These are phyloP conservation scores for Xenopus tropicalis DNA, from an alignment of 2,113 vertebrate genomes.

Conservation along the genomic window DNA sequence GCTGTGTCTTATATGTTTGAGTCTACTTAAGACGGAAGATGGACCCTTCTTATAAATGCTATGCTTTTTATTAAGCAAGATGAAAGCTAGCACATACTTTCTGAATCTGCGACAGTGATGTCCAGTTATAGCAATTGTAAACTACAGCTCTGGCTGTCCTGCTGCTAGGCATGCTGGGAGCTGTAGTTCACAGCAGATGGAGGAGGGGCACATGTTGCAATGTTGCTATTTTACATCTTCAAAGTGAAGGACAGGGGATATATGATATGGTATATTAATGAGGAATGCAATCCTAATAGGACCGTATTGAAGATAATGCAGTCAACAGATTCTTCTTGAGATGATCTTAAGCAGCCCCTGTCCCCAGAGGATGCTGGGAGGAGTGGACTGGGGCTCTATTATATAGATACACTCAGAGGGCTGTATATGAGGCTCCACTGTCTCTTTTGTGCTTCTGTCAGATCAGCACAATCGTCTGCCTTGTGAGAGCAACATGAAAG, in stretches of 20 bases:
- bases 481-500: conserved; percentile 41
- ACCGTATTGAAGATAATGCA: conserved; percentile 4
- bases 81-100: too few species aligned
- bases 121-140: too few species aligned
- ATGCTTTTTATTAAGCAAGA: too few species aligned
- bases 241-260: neutral
- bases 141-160: too few species aligned
- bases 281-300: neutral
- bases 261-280: neutral
- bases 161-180: too few species aligned
- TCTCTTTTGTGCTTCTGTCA: conserved; percentile 19
- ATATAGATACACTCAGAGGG: conserved; percentile 11
- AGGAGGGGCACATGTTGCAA: too few species aligned
- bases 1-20: too few species aligned
- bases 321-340: neutral
- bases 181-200: too few species aligned
- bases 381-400: conserved; percentile 7
- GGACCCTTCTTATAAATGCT: too few species aligned
- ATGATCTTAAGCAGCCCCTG: conserved; percentile 5
- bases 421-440: conserved; percentile 31
- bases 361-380: conserved; percentile 22
- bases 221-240: too few species aligned
- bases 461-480: conserved; percentile 41
- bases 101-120: too few species aligned
- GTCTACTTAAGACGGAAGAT: too few species aligned